Evolutionary conservation across 1,140 invertebrate species (phyloP), one percentile per base, ranked within the genome.

Genomic region (Trichonephila clavipes): DNA sequence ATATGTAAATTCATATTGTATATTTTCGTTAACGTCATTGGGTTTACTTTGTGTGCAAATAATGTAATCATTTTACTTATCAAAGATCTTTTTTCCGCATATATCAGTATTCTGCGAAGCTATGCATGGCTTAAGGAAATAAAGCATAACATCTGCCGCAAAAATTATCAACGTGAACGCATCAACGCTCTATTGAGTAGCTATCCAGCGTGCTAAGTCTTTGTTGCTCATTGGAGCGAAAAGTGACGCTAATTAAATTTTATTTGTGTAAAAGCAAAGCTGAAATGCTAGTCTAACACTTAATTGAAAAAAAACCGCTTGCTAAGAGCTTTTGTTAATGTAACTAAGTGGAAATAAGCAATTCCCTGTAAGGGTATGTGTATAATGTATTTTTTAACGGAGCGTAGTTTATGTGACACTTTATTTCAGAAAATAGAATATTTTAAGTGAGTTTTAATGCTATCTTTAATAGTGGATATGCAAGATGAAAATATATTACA

Each of bases 181-280:
- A 19, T 85, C 18, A 51, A 85, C 21, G 44, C 44, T 24, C 82
- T 85, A 58, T 85, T 85, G 82, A 85, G 51, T 59, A 85, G 21
- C 19, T 19, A 85, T 18, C 21, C 19, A 85, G 16, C 44, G 82
- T 28, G 44, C 8, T 58, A 85, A 51, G 3, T 59, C 44, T 19
- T 85, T 85, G 19, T 58, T 85, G 82, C 24, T 85, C 24, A 85
- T 24, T 2, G n/a, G n/a, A 85, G 82, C 82, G 44, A 24, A 24
- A 58, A 85, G 5, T 58, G 19, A 58, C 24, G 51, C 51, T 85
- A 51, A 85, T 85, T 85, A 85, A 85, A 85, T 59, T 58, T 85
- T n/a, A 85, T 58, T 85, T 59, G 44, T 58, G 28, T 72, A 72
- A 24, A 72, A 72, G 69, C 12, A 12, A 24, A 85, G 24, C 24